Percentiles rank a stretch among this genome's conserved stretches.
Conservation (phyloP, 2,797 vertebrate genomes). For the Cryptoblepharus egeriae region DNA sequence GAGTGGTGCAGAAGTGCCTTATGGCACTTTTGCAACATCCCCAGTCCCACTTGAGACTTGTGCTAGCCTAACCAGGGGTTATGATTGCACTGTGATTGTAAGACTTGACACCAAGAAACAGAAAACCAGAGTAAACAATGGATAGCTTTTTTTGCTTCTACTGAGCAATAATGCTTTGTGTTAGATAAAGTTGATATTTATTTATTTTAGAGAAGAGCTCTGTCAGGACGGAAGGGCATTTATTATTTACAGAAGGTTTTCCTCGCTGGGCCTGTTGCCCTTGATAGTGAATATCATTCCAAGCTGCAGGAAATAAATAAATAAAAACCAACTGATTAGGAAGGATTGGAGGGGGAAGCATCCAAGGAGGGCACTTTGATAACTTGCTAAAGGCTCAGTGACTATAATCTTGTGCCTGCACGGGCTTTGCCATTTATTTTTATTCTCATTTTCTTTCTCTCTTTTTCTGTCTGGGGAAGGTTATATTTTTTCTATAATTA, state of each 20-base stretch:
- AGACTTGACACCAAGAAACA: conserved; percentile 19
- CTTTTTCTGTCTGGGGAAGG: conserved; percentile 39
- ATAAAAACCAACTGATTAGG: conserved; percentile 39
- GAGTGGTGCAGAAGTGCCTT: no score
- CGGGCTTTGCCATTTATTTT: conserved; percentile 31
- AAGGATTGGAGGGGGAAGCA: conserved; percentile 34
- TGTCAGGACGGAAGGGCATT: conserved; percentile 32
- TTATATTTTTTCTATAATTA: conserved; percentile 61
- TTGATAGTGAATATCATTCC: conserved; percentile 38
- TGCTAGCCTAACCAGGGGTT: no score
- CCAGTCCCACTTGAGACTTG: no score
- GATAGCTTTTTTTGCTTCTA: background rate
- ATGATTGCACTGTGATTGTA: no score
- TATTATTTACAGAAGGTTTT: conserved; percentile 62
- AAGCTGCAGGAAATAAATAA: conserved; percentile 49
- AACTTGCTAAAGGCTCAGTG: conserved; percentile 41
- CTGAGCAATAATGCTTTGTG: conserved; percentile 21
- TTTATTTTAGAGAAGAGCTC: conserved; percentile 50
- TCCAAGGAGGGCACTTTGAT: conserved; percentile 4
- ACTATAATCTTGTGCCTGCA: conserved; percentile 25
- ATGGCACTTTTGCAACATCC: no score
- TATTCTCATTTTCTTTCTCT: conserved; percentile 37
- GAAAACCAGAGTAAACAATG: conserved; percentile 40
- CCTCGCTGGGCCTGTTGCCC: conserved; percentile 2
- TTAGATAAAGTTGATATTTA: conserved; percentile 13